phyloP scores from a whole-genome alignment of 35 echinoderm and acorn worm genomes.

The Heliocidaris tuberculata region DNA sequence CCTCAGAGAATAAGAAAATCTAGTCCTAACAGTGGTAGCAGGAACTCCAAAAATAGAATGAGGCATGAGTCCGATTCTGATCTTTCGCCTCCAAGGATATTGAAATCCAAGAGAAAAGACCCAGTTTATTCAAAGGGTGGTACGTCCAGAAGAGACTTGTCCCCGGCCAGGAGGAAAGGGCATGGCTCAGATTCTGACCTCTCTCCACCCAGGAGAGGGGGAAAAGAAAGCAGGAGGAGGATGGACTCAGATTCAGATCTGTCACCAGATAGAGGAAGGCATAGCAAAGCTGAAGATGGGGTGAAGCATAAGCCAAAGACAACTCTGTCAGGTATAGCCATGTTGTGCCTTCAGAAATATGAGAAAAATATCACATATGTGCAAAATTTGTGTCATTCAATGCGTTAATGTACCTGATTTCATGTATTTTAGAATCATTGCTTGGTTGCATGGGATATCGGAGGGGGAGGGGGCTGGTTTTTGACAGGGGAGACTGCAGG shows the following conservation, averaged over 20 bases:
- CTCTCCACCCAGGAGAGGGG: slow-evolving; percentile 66
- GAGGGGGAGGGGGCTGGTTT: too few species aligned
- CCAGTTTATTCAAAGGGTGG: slow-evolving; percentile 52
- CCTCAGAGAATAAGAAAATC: slow-evolving; percentile 47
- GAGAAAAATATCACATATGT: too few species aligned
- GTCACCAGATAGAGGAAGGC: slow-evolving; percentile 20
- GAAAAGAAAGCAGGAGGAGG: background rate
- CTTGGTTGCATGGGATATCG: too few species aligned
- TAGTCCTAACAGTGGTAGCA: background rate
- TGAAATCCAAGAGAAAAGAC: slow-evolving; percentile 53
- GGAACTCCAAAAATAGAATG: background rate
- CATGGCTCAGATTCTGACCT: slow-evolving; percentile 58
- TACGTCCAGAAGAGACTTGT: slow-evolving; percentile 44
- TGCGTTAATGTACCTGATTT: too few species aligned
- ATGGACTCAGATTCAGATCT: slow-evolving; percentile 37
- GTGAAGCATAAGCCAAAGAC: slow-evolving; percentile 47
- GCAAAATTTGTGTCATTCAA: too few species aligned
- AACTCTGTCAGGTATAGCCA: slow-evolving; percentile 63
- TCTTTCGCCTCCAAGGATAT: slow-evolving; percentile 70
- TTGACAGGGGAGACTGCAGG: too few species aligned
- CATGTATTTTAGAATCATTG: too few species aligned
- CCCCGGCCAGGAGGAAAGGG: slow-evolving; percentile 53
- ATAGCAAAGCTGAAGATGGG: background rate
- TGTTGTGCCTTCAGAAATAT: background rate
- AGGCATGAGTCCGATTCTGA: slow-evolving; percentile 69